Conservation (phyloP, 2,888 invertebrate genomes). For the Leptopilina myrica region DNA sequence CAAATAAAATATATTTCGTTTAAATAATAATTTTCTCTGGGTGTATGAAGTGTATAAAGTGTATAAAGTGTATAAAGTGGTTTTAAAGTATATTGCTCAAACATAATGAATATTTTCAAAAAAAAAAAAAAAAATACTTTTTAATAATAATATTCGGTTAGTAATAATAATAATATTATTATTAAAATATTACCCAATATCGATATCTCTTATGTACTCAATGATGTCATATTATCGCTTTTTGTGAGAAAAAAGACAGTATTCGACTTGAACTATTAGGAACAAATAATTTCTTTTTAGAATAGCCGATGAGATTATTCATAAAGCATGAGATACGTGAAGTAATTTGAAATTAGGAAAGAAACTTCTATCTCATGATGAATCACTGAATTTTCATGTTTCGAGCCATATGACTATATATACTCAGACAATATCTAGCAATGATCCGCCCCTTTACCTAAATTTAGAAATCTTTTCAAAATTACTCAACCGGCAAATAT, state of each 20-base stretch:
- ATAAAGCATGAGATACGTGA: conserved; percentile 37
- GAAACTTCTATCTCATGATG: conserved; percentile 15
- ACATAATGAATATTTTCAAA: too few relatives aligned
- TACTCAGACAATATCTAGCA: neutral
- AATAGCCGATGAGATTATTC: conserved; percentile 13
- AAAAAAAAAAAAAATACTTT: too few relatives aligned
- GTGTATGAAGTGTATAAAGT: too few relatives aligned
- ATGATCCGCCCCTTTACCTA: neutral
- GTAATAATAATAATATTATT: too few relatives aligned
- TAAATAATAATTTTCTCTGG: too few relatives aligned
- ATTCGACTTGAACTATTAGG: neutral
- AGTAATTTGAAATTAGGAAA: conserved; percentile 41
- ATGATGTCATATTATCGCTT: neutral
- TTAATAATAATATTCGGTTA: too few relatives aligned
- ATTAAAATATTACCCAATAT: too few relatives aligned
- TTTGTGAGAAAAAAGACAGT: conserved; percentile 7
- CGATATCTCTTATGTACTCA: too few relatives aligned
- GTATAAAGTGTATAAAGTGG: too few relatives aligned
- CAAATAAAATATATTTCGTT: too few relatives aligned
- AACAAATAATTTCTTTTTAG: neutral
- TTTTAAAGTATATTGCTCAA: too few relatives aligned
- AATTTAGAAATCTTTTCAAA: neutral
- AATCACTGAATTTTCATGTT: conserved; percentile 24
- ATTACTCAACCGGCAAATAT: neutral
- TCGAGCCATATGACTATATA: neutral